Conservation (phyloP, 92 coral and sea anemone species). For the Umimayanthus chanpuru region DNA sequence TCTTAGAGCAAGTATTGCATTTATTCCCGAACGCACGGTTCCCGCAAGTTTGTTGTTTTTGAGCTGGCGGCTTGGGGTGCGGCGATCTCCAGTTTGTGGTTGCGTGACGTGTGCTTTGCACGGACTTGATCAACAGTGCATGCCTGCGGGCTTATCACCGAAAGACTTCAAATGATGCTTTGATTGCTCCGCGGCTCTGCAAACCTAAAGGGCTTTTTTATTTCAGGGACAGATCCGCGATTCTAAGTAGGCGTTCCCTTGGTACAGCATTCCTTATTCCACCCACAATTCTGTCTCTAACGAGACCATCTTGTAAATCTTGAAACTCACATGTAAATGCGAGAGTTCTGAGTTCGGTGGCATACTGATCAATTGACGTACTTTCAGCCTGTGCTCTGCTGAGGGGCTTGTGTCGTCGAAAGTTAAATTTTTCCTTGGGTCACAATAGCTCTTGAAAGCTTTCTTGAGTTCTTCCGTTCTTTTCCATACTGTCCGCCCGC, state of each 20-base stretch:
- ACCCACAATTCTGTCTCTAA: too few relatives aligned
- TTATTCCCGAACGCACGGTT: too few relatives aligned
- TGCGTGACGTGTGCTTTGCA: background rate
- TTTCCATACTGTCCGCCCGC: constrained; percentile 12
- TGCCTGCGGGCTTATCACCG: constrained; percentile 21
- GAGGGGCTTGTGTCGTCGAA: constrained; percentile 51
- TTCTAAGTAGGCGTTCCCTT: constrained; percentile 56
- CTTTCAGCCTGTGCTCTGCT: constrained; percentile 48
- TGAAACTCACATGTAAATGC: constrained; percentile 53
- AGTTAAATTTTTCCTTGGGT: constrained; percentile 56
- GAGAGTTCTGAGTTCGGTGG: constrained; percentile 45
- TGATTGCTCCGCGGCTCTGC: constrained; percentile 53
- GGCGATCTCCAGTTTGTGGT: constrained; percentile 7
- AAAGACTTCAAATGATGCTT: constrained; percentile 44
- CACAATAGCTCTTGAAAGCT: constrained; percentile 35
- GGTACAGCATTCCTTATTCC: too few relatives aligned
- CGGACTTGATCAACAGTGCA: constrained; percentile 15
- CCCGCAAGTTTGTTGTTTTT: constrained; percentile 23
- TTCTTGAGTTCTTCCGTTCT: constrained; percentile 11
- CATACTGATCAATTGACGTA: constrained; percentile 58
- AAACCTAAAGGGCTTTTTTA: too few relatives aligned
- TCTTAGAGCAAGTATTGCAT: too few relatives aligned
- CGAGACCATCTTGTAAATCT: constrained; percentile 49
- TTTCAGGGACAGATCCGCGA: constrained; percentile 44
- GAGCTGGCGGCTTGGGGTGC: background rate